Conservation (phyloP, 1,140 invertebrate species). For the Tyrophagus putrescentiae region DNA sequence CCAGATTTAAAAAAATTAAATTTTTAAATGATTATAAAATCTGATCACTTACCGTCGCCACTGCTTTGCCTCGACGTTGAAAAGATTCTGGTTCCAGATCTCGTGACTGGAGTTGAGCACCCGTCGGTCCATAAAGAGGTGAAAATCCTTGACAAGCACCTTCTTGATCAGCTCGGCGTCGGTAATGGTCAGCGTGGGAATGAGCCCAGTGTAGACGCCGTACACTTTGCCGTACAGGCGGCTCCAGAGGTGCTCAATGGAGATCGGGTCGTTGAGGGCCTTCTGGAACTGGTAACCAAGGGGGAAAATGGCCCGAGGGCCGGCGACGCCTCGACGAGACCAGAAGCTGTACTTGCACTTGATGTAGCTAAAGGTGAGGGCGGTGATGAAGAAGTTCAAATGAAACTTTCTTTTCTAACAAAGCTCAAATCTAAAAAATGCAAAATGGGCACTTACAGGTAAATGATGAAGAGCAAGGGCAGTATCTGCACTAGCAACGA, state of each 20-base stretch:
- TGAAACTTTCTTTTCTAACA: too few species aligned
- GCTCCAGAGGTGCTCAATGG: neutral
- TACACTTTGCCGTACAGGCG: slow-evolving; percentile 3
- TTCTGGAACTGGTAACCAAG: neutral
- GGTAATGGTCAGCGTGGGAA: slow-evolving; percentile 1
- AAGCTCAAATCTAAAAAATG: too few species aligned
- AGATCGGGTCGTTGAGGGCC: neutral
- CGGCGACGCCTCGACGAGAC: slow-evolving; percentile 10
- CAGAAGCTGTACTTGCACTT: slow-evolving; percentile 14
- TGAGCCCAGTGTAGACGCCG: slow-evolving; percentile 15
- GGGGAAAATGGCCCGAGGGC: neutral
- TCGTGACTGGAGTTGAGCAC: neutral
- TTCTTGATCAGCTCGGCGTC: slow-evolving; percentile 14
- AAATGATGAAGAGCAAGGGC: too few species aligned
- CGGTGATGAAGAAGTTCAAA: too few species aligned
- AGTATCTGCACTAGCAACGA: too few species aligned
- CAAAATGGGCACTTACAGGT: too few species aligned
- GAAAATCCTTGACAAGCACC: slow-evolving; percentile 17
- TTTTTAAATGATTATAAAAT: too few species aligned
- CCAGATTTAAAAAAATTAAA: too few species aligned
- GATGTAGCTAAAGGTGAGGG: neutral
- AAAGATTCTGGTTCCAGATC: too few species aligned
- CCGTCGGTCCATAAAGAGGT: slow-evolving; percentile 11
- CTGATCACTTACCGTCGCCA: too few species aligned
- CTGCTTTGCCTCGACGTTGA: too few species aligned